phyloP scores from a whole-genome alignment of 1,140 invertebrate genomes.

The Diorhabda sublineata region DNA sequence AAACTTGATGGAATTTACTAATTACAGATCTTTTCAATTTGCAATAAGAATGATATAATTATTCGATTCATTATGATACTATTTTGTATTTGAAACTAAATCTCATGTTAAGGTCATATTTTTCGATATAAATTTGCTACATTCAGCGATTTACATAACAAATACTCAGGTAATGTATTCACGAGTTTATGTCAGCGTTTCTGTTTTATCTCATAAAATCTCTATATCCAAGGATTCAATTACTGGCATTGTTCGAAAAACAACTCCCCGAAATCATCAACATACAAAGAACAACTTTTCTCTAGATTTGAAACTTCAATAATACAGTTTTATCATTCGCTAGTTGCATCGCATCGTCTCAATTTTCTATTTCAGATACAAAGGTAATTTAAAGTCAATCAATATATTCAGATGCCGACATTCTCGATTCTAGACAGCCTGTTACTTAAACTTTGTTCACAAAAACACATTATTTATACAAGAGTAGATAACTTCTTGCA shows the following conservation, averaged over 20 bases:
- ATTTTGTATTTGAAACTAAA: no score
- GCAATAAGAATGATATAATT: no score
- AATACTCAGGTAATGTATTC: background rate
- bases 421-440: background rate
- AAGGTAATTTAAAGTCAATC: conserved; percentile 2
- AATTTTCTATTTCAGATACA: conserved; percentile 3
- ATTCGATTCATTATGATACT: no score
- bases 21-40: no score
- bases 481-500: conserved; percentile 2
- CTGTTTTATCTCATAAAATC: background rate
- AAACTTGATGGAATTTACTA: no score
- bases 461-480: conserved; percentile 3
- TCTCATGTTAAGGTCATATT: no score
- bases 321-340: conserved; percentile 2
- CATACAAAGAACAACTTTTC: conserved; percentile 2
- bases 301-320: background rate
- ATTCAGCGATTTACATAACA: background rate
- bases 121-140: no score
- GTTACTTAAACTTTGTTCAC: conserved; percentile 1
- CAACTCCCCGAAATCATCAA: background rate
- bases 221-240: background rate
- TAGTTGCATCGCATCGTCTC: background rate
- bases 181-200: background rate
- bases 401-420: background rate
- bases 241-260: background rate